Evolutionary conservation across 37 sponge, comb jelly and placozoan species (phyloP), one percentile per base, ranked within the genome.

Genomic region (Dysidea cf. avara): DNA sequence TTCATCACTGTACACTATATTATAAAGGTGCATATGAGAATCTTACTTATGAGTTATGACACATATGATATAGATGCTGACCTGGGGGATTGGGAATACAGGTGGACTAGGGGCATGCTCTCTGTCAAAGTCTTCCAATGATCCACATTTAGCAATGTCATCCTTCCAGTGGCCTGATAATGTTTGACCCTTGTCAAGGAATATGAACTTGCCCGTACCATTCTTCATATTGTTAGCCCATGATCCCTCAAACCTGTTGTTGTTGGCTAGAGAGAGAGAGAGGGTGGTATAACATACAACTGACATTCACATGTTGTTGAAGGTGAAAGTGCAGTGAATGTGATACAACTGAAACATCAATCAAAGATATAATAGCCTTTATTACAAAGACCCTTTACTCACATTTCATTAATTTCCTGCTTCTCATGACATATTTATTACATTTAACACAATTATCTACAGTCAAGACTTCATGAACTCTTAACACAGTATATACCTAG

Each of bases 141-240:
- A 72, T 13, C 99, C 99, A 75, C 90, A 88, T 67, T 91, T 94
- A 18, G 99, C 82, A 28, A 91, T 74, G 68, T 91, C 85, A 29
- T 94, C 84, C 20, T 79, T 58, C 99, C 99, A 97, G 50, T 40
- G 58, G 34, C 99, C 99, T 36, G 66, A 71, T 63, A 91, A 91
- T 51, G 87, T 75, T 67, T 94, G 95, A 39, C 96, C 96, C 70
- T 84, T 95, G 79, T 95, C 87, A 38, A 91, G 50, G 49, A 91
- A 87, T 11, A 85, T 48, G 39, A 84, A 95, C 69, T 81, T 83
- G 21, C 96, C 96, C 18, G 57, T 61, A 13, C 96, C 96, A 78
- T 95, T 86, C 73, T 91, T 95, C 83, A 80, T 84, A 53, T 74
- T 86, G 21, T 74, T 48, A 24, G 60, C 34, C 94, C 94, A 93